A percentile compares a stretch with the other conserved stretches of the same genome.
phyloP scores from a whole-genome alignment of 2,888 invertebrate species.

The Agrilus mali region DNA sequence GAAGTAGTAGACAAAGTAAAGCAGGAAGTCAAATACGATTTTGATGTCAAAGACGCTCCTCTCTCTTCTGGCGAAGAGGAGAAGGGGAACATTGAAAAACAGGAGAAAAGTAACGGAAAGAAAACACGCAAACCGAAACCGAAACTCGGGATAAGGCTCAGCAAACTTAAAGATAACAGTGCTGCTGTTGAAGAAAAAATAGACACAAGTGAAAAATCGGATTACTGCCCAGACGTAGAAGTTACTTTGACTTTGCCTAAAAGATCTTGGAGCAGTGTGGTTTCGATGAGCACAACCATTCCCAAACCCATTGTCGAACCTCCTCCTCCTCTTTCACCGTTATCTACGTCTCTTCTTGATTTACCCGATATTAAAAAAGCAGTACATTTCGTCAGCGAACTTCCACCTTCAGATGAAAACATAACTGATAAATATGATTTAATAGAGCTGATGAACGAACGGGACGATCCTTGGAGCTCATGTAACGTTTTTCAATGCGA shows the following conservation, averaged over 20 bases:
- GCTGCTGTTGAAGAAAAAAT: slow-evolving; percentile 13
- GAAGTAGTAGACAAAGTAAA: neutral
- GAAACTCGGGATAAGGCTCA: slow-evolving; percentile 31
- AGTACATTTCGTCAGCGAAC: slow-evolving; percentile 3
- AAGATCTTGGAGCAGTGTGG: slow-evolving; percentile 38
- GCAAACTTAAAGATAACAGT: slow-evolving; percentile 9
- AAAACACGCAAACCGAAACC: slow-evolving; percentile 30
- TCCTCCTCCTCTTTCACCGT: neutral
- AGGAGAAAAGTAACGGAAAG: slow-evolving; percentile 19
- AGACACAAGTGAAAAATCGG: slow-evolving; percentile 9
- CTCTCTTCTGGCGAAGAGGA: slow-evolving; percentile 5
- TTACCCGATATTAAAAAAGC: slow-evolving; percentile 15
- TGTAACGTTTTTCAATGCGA: too few relatives aligned
- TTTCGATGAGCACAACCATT: neutral
- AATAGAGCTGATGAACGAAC: too few relatives aligned
- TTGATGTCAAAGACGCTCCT: too few relatives aligned
- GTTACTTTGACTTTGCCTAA: slow-evolving; percentile 22
- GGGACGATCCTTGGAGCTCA: too few relatives aligned
- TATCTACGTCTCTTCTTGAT: slow-evolving; percentile 27
- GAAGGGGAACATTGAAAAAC: slow-evolving; percentile 5
- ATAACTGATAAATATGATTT: neutral
- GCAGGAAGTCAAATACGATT: slow-evolving; percentile 8
- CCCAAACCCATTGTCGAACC: neutral
- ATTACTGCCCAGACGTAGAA: slow-evolving; percentile 8
- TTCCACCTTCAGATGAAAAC: slow-evolving; percentile 1